Conservation (phyloP, 1,140 invertebrate species). For the Nebria ingens region DNA sequence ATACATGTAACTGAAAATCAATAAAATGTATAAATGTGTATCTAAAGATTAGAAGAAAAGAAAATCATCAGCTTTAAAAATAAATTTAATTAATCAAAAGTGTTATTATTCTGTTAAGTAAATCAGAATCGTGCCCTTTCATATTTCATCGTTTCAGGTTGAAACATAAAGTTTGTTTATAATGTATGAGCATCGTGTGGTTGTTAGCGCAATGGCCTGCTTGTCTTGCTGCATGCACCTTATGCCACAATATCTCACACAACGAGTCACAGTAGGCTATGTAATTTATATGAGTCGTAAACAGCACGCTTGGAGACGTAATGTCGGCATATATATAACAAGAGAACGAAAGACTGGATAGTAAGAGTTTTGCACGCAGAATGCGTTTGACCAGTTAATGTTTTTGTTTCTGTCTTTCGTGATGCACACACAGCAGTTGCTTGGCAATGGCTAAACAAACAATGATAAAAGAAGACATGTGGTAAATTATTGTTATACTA, state of each 20-base stretch:
- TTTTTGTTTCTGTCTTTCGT: conserved; percentile 3
- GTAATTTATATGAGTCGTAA: conserved; percentile 9
- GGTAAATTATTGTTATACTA: no score
- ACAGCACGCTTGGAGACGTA: background rate
- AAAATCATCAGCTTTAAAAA: no score
- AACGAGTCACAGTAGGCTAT: conserved; percentile 2
- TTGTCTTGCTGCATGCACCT: no score
- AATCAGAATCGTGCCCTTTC: no score
- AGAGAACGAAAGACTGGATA: no score
- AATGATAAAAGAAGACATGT: conserved; percentile 1
- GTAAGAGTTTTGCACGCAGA: conserved; percentile 1
- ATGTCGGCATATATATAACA: conserved; percentile 1
- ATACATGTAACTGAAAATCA: no score
- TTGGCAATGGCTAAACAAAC: conserved; percentile 1
- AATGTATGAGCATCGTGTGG: background rate
- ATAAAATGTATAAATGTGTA: no score
- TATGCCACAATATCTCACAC: conserved; percentile 4
- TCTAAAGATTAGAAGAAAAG: no score
- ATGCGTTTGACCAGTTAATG: background rate
- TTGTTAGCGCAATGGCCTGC: background rate
- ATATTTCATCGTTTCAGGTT: background rate
- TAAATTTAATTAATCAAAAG: no score
- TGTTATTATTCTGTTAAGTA: no score
- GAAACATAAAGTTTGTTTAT: background rate
- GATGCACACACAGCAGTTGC: background rate